A percentile compares a stretch with the other conserved stretches of the same genome.
Evolutionary conservation across 2,113 vertebrate species (phyloP).

Genomic region (Megaptera novaeangliae): DNA sequence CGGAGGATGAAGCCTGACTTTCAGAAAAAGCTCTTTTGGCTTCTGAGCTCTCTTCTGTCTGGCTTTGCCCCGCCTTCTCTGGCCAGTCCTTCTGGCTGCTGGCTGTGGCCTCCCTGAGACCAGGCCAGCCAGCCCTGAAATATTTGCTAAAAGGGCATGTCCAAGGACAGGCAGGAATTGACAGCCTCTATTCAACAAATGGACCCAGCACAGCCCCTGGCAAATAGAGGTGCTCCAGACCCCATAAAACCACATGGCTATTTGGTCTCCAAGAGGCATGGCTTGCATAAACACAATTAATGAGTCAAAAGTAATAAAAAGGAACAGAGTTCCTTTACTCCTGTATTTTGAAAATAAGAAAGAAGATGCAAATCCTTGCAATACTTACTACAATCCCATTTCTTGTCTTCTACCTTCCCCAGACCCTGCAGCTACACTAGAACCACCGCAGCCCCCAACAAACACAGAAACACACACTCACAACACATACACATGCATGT

Average conservation of each 20-base stretch:
- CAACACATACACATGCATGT: not conserved
- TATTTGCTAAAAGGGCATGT: not conserved
- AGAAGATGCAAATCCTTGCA: not conserved
- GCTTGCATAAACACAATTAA: not conserved
- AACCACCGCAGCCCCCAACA: not conserved
- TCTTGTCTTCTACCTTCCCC: not conserved
- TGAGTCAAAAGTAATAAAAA: not conserved
- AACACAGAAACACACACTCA: not conserved
- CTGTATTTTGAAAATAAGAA: not conserved
- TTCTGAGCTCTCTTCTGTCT: slow-evolving; percentile 29
- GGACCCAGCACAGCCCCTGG: not conserved
- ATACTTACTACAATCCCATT: not conserved
- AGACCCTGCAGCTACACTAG: not conserved
- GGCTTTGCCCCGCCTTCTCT: not conserved
- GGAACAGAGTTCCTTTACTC: not conserved
- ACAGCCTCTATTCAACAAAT: not conserved
- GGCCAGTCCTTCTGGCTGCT: slow-evolving; percentile 6
- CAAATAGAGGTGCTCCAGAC: not conserved
- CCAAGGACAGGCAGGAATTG: not conserved
- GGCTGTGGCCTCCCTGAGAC: not conserved
- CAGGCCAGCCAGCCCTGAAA: not conserved
- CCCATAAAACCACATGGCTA: not conserved
- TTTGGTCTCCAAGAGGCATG: not conserved
- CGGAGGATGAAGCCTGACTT: not conserved
- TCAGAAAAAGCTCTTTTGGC: slow-evolving; percentile 28